A percentile compares a stretch with the other conserved stretches of the same genome.
These are phyloP conservation scores for Pteromalus puparum DNA, from an alignment of 1,140 invertebrate species.

Conservation along the genomic window DNA sequence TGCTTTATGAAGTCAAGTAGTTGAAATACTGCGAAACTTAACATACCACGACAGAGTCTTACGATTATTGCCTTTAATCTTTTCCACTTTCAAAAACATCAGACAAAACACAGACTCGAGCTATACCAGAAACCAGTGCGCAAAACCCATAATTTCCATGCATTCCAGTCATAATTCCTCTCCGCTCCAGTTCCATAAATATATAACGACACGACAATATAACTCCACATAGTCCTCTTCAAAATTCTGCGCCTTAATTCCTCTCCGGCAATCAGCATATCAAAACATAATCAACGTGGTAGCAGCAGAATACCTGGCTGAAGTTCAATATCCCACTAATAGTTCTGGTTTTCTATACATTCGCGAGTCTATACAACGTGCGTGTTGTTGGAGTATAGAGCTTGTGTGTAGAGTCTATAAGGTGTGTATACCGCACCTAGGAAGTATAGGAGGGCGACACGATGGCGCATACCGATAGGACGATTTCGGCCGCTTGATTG, in stretches of 20 bases:
- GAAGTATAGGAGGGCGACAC: not conserved
- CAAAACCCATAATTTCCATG: not conserved
- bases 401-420: no score
- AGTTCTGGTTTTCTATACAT: slow-evolving; percentile 18
- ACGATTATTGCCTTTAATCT: no score
- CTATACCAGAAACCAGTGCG: no score
- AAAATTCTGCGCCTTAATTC: not conserved
- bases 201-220: not conserved
- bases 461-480: not conserved
- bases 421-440: not conserved
- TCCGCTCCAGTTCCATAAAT: not conserved
- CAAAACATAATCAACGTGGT: not conserved
- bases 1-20: no score
- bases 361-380: not conserved
- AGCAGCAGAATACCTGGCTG: not conserved
- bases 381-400: not conserved
- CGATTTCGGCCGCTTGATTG: not conserved
- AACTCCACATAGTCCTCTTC: not conserved
- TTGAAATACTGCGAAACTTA: no score
- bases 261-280: not conserved
- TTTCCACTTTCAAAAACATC: no score
- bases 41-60: no score
- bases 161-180: not conserved
- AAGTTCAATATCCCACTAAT: slow-evolving; percentile 26
- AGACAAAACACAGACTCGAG: no score